These are phyloP conservation scores for Mus pahari DNA, from an alignment of 2,113 vertebrate species.

Conservation along the genomic window DNA sequence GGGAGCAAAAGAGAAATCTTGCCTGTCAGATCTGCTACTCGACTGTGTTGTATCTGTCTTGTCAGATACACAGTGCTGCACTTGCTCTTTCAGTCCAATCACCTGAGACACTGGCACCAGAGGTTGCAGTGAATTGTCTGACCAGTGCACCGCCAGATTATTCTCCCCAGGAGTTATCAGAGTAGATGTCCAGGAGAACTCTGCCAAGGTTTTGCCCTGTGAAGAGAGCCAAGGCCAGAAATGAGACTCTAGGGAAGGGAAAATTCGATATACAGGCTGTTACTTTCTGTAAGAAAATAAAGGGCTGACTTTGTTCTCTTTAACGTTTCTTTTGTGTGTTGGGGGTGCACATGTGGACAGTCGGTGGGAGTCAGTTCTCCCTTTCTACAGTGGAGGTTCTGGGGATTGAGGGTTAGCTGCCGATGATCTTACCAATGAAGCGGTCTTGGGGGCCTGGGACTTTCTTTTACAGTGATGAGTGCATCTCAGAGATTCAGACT, in stretches of 20 bases:
- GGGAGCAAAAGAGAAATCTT: not conserved
- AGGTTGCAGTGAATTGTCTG: not conserved
- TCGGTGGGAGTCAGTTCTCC: not conserved
- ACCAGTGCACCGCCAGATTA: not conserved
- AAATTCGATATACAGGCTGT: not conserved
- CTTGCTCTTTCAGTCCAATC: not conserved
- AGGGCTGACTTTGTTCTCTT: not conserved
- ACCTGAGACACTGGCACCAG: not conserved
- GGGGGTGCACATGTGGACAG: not conserved
- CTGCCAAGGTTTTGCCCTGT: not conserved
- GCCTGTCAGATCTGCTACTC: not conserved
- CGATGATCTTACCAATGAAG: not conserved
- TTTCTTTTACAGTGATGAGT: not conserved
- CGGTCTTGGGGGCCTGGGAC: not conserved
- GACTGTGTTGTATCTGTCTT: not conserved
- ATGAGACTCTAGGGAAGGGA: not conserved
- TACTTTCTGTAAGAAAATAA: not conserved
- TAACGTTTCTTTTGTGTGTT: not conserved
- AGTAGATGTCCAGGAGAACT: not conserved
- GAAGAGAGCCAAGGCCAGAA: not conserved
- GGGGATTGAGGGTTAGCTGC: not conserved
- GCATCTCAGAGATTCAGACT: not conserved
- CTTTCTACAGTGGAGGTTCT: not conserved
- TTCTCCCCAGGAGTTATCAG: not conserved
- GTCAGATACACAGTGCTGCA: not conserved